Base-by-base conservation (phyloP, 2,888 invertebrate species). In the Cryptocephalus moraei region DNA sequence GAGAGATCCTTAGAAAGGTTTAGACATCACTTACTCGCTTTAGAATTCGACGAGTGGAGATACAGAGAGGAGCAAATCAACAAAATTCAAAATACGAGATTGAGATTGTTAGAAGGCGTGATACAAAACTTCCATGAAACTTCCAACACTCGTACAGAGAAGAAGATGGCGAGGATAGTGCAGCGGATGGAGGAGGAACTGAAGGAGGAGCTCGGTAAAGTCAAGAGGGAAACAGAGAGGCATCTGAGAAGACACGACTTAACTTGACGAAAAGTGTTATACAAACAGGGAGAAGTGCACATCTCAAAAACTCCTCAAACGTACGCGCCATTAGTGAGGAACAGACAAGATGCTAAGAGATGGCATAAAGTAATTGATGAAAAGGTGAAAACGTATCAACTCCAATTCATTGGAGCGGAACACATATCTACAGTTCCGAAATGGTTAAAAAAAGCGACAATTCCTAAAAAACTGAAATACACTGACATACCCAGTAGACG, bases 11-110 rank as follows among this genome's bases (percentile, higher is more conserved):
- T 79, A 62, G 80, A 81, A 58, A 72, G 74, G 43, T 72, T 82
- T 4, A 73, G 78, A 9, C 73, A 72, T n/a, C 79, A 89, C 59
- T 77, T 91, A 52, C 79, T 79, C 43, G 84, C 86, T n/a, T 77
- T 91, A 53, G 91, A 91, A 67, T 77, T 82, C 49, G 84, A 88
- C 56, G 84, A 90, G 62, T 91, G 90, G 90, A 77, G 84, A 9
- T 83, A 86, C 45, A 76, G 91, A 50, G 90, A 91, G 64, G 12
- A 82, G 79, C 82, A 86, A 64, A 83, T 88, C 51, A 80, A 84
- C 59, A 80, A 80, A 51, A 77, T 85, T 11, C 82, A 86, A 65
- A 76, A 80, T 56, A 71, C 83, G 33, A 75, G 87, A 0, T 66
- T 87, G 56, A 76, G 83, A 49, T 73, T 91, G 44, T 75, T 88